phyloP scores from a whole-genome alignment of 2,113 vertebrate genomes.

The Anhinga anhinga region DNA sequence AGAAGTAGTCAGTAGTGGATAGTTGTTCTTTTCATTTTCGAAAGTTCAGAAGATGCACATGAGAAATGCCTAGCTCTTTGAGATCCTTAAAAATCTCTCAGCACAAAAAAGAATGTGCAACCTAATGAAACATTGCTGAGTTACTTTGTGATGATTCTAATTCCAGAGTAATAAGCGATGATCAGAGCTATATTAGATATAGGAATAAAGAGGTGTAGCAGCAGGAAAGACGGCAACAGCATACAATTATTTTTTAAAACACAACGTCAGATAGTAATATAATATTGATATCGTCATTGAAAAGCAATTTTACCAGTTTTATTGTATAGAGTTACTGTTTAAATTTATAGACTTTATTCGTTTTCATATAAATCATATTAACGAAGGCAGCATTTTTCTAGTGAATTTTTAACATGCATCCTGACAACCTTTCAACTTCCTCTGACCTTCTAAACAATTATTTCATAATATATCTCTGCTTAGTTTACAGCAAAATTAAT shows the following conservation, averaged over 20 bases:
- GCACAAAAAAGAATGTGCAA: not conserved
- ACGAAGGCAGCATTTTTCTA: slow-evolving; percentile 41
- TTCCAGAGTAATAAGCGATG: not conserved
- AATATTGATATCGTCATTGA: not conserved
- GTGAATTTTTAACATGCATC: slow-evolving; percentile 37
- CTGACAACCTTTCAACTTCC: slow-evolving; percentile 47
- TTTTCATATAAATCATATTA: slow-evolving; percentile 28
- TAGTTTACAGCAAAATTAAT: slow-evolving; percentile 17
- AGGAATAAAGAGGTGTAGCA: not conserved
- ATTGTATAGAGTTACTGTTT: not conserved
- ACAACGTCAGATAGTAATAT: not conserved
- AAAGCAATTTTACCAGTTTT: slow-evolving; percentile 12
- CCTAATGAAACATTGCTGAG: not conserved
- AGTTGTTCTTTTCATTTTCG: not conserved
- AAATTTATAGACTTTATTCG: slow-evolving; percentile 33
- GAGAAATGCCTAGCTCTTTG: not conserved
- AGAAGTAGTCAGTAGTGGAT: not conserved
- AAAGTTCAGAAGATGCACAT: not conserved
- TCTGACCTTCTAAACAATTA: slow-evolving; percentile 49
- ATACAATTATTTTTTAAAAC: not conserved
- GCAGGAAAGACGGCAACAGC: not conserved
- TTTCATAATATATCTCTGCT: not conserved
- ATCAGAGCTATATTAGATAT: not conserved
- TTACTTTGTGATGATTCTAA: not conserved
- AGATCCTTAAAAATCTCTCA: not conserved